These are phyloP conservation scores for Tromatobia lineatoria DNA, from an alignment of 2,888 invertebrate species.

Conservation along the genomic window DNA sequence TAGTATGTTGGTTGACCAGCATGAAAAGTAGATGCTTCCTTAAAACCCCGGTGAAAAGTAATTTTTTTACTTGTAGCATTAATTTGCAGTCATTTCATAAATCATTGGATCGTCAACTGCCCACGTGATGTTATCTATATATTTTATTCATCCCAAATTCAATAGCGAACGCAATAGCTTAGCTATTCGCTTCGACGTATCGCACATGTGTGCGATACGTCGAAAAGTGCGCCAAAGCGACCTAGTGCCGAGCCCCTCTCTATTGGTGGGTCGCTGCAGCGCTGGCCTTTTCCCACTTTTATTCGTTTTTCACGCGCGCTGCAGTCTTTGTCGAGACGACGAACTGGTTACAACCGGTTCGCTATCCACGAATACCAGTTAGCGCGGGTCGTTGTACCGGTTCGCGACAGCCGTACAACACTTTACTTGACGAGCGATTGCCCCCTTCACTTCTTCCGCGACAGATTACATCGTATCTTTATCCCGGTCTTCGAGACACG, in stretches of 20 bases:
- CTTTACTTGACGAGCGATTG: conserved; percentile 34
- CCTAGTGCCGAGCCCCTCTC: conserved; percentile 7
- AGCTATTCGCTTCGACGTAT: too few species aligned
- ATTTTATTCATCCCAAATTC: neutral
- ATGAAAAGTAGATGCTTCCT: too few species aligned
- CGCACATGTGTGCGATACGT: neutral
- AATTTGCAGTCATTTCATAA: neutral
- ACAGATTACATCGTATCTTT: conserved; percentile 54
- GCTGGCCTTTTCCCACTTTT: conserved; percentile 28
- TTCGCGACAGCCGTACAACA: conserved; percentile 42
- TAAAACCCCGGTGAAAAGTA: too few species aligned
- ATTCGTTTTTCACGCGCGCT: conserved; percentile 25
- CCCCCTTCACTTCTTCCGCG: conserved; percentile 60
- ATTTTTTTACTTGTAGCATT: neutral
- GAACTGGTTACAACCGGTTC: conserved; percentile 76
- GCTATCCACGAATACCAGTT: conserved; percentile 73
- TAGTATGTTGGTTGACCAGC: too few species aligned
- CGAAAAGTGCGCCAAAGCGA: conserved; percentile 8
- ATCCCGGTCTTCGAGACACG: conserved; percentile 22
- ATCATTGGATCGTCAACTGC: neutral
- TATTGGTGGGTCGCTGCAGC: conserved; percentile 17
- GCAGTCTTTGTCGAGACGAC: conserved; percentile 39
- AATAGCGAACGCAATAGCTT: neutral
- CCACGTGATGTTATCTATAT: neutral
- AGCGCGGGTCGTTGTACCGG: conserved; percentile 77